Evolutionary conservation across 1,140 invertebrate species (phyloP).

Genomic region (Neodiprion lecontei): DNA sequence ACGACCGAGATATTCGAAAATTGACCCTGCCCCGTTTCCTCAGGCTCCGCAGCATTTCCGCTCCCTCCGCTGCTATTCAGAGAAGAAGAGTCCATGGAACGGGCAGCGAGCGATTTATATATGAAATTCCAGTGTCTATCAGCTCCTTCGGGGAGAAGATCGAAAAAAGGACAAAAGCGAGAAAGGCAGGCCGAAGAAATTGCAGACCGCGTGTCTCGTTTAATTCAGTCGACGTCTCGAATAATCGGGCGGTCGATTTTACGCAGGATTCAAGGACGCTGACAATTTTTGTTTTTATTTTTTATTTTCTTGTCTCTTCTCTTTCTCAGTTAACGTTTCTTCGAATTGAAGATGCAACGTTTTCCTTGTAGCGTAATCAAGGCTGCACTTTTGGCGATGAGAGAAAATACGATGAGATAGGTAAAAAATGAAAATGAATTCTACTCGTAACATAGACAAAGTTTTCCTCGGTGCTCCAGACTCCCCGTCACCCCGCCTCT

Average conservation of each 20-base stretch:
- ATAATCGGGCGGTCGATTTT: background rate
- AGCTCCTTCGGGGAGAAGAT: background rate
- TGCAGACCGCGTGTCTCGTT: background rate
- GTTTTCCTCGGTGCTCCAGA: too few species aligned
- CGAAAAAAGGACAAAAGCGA: background rate
- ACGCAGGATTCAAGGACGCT: background rate
- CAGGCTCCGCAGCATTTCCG: too few species aligned
- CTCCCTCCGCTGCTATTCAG: too few species aligned
- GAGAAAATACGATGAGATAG: too few species aligned
- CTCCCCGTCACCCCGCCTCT: too few species aligned
- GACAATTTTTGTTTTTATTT: too few species aligned
- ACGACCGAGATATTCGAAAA: background rate
- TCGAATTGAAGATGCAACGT: too few species aligned
- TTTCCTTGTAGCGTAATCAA: too few species aligned
- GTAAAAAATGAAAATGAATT: background rate
- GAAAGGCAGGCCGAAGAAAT: too few species aligned
- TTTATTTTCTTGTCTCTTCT: too few species aligned
- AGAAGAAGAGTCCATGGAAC: background rate
- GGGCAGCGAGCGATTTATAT: background rate
- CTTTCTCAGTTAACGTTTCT: too few species aligned
- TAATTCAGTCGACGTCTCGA: background rate
- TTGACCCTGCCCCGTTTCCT: background rate
- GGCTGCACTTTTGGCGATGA: too few species aligned
- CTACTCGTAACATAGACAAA: background rate
- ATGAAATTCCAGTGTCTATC: slow-evolving; percentile 4